Conservation (phyloP, 2,888 invertebrate species). For the Rotaria socialis region DNA sequence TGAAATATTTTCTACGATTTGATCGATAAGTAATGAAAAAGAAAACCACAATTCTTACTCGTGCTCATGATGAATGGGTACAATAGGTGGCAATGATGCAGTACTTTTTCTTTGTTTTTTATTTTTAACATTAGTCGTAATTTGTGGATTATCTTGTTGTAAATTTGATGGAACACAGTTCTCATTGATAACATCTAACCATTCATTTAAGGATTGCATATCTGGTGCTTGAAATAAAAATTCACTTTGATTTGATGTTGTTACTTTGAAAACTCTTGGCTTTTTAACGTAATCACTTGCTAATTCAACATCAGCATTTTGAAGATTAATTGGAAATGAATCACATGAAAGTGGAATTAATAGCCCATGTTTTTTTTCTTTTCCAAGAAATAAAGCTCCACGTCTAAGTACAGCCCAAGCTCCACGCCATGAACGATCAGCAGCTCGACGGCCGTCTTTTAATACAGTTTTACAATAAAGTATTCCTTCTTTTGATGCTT, state of each 20-base stretch:
- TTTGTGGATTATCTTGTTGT: neutral
- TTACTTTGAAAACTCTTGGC: conserved; percentile 45
- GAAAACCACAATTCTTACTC: neutral
- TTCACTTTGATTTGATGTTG: conserved; percentile 43
- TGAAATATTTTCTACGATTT: too few species aligned
- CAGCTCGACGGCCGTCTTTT: conserved; percentile 40
- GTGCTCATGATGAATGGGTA: neutral
- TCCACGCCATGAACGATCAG: conserved; percentile 45
- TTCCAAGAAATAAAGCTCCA: conserved; percentile 45
- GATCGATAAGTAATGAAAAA: neutral
- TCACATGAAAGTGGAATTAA: conserved; percentile 42
- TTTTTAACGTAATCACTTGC: conserved; percentile 45
- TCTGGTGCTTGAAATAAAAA: conserved; percentile 46
- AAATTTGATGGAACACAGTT: neutral
- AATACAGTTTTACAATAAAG: conserved; percentile 44
- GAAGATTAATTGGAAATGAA: conserved; percentile 44
- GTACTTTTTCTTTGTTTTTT: neutral
- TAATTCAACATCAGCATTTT: conserved; percentile 41
- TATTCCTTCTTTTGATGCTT: conserved; percentile 44
- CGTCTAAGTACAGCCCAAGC: conserved; percentile 46
- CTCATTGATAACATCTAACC: conserved; percentile 39
- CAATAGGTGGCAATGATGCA: neutral
- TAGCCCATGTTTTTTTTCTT: conserved; percentile 45
- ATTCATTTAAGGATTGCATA: conserved; percentile 41
- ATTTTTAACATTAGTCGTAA: neutral